Evolutionary conservation across 2,113 vertebrate species (phyloP).

Genomic region (Pollimyrus isidori): DNA sequence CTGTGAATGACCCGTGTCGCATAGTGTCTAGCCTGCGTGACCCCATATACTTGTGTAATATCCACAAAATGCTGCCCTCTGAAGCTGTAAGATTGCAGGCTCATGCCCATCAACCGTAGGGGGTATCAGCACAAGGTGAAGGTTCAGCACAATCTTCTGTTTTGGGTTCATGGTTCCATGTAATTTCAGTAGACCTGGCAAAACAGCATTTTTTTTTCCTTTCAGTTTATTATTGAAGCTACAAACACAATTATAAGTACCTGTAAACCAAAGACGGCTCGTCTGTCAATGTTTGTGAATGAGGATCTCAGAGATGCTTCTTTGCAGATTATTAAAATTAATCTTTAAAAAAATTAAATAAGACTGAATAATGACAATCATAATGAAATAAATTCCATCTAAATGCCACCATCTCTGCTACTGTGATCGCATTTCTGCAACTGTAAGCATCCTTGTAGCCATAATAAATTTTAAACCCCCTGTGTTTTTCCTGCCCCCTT

Average conservation of each 20-base stretch:
- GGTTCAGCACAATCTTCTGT: not conserved
- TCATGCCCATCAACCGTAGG: not conserved
- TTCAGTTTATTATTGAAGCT: not conserved
- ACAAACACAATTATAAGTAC: not conserved
- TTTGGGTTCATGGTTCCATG: not conserved
- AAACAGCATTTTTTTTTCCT: not conserved
- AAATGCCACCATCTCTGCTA: not conserved
- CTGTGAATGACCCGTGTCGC: constrained; percentile 70
- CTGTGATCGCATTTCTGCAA: not conserved
- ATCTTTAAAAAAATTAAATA: not conserved
- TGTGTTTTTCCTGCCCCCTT: not conserved
- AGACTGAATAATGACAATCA: not conserved
- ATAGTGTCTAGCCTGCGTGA: not conserved
- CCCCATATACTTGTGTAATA: not conserved
- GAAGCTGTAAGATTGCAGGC: not conserved
- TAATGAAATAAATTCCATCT: not conserved
- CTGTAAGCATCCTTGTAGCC: not conserved
- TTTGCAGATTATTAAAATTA: not conserved
- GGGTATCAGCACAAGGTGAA: not conserved
- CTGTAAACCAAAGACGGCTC: not conserved
- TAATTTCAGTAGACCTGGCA: not conserved
- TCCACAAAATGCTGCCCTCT: not conserved
- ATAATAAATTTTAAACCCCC: not conserved
- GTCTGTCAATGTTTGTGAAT: not conserved
- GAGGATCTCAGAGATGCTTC: not conserved